Conservation (phyloP, 1,140 invertebrate genomes). For the Archegozetes longisetosus region DNA sequence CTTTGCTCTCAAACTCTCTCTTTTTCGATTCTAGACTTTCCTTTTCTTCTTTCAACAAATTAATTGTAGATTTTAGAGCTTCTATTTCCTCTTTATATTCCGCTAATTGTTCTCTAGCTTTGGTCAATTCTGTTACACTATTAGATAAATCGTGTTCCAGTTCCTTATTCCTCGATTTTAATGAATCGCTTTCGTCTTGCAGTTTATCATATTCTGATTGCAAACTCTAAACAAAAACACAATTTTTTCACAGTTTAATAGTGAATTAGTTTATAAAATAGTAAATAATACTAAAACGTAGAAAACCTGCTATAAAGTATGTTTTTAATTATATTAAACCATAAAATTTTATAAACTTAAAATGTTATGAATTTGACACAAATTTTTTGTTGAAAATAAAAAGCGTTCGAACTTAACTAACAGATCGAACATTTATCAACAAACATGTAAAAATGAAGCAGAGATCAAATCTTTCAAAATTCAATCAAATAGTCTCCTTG, state of each 20-base stretch:
- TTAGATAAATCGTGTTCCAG: slow-evolving; percentile 27
- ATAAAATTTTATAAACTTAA: too few species aligned
- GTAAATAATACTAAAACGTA: too few species aligned
- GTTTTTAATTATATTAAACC: too few species aligned
- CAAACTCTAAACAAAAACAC: slow-evolving; percentile 28
- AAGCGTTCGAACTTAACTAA: too few species aligned
- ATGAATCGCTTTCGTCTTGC: slow-evolving; percentile 34
- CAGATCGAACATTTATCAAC: too few species aligned
- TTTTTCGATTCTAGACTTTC: slow-evolving; percentile 22
- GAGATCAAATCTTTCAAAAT: too few species aligned
- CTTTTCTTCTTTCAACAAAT: slow-evolving; percentile 19
- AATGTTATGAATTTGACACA: too few species aligned
- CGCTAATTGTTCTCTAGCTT: slow-evolving; percentile 20
- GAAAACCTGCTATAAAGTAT: too few species aligned
- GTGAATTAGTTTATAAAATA: too few species aligned
- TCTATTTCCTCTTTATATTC: slow-evolving; percentile 23
- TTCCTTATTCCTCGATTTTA: slow-evolving; percentile 30
- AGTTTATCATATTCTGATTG: slow-evolving; percentile 36
- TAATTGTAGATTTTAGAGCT: slow-evolving; percentile 15
- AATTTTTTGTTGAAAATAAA: too few species aligned
- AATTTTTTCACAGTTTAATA: not conserved
- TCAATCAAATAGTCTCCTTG: too few species aligned
- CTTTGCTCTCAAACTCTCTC: slow-evolving; percentile 16
- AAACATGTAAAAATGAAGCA: too few species aligned
- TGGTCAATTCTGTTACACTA: slow-evolving; percentile 10